Evolutionary conservation across 2,888 invertebrate genomes (phyloP).

Genomic region (Drosophila setosimentum): DNA sequence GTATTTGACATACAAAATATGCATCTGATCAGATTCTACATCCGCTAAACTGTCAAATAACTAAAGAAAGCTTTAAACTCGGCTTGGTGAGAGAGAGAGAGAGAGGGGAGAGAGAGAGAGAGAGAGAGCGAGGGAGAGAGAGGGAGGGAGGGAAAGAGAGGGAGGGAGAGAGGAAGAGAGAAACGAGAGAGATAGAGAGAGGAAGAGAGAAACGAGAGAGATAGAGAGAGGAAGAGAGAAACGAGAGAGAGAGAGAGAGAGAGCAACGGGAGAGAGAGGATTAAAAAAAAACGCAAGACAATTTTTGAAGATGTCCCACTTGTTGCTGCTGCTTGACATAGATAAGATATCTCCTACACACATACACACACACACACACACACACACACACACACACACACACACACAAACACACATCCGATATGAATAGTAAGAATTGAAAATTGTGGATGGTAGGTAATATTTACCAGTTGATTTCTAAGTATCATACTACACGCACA

Average conservation of each 20-base stretch:
- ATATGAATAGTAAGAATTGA: neutral
- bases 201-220: too few relatives aligned
- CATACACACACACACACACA: neutral
- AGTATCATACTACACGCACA: slow-evolving; percentile 58
- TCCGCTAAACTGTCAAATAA: neutral
- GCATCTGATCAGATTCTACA: neutral
- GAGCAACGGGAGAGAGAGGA: neutral
- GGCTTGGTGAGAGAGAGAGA: too few relatives aligned
- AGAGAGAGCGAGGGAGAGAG: too few relatives aligned
- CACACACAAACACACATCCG: neutral
- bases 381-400: neutral
- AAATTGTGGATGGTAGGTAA: slow-evolving; percentile 49
- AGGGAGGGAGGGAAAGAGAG: too few relatives aligned
- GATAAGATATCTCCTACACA: neutral
- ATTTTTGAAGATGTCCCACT: slow-evolving; percentile 3
- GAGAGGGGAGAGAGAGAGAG: too few relatives aligned
- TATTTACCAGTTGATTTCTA: slow-evolving; percentile 77
- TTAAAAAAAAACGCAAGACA: neutral
- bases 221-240: too few relatives aligned
- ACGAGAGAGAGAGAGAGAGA: too few relatives aligned
- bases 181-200: too few relatives aligned
- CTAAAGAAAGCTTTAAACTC: too few relatives aligned
- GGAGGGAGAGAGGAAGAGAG: too few relatives aligned
- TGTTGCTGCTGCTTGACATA: slow-evolving; percentile 21
- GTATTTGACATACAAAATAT: neutral